A percentile compares a stretch with the other conserved stretches of the same genome.
phyloP scores from a whole-genome alignment of 2,113 vertebrate genomes.

The Syngnathus typhle region DNA sequence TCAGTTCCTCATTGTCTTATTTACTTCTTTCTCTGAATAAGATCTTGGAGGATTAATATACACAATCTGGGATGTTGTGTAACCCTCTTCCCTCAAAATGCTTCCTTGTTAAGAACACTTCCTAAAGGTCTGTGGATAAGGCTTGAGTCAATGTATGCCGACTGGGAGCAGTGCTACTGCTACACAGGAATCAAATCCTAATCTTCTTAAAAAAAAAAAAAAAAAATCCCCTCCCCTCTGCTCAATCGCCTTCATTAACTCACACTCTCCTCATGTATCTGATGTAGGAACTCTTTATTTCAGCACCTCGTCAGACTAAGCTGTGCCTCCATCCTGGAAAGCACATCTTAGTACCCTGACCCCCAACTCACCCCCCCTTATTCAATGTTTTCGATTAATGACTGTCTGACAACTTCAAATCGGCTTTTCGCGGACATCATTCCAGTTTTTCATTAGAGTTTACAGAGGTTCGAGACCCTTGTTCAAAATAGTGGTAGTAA shows the following conservation, averaged over 20 bases:
- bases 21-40: conserved; percentile 11
- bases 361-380: conserved; percentile 44
- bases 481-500: not conserved
- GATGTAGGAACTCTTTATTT: conserved; percentile 48
- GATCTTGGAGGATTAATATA: conserved; percentile 20
- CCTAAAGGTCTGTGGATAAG: not conserved
- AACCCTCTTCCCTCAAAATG: not conserved
- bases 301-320: conserved; percentile 52
- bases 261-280: conserved; percentile 30
- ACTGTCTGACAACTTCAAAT: conserved; percentile 57
- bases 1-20: not conserved
- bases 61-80: conserved; percentile 9
- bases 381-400: conserved; percentile 65
- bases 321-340: conserved; percentile 62
- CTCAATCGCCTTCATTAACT: conserved; percentile 41
- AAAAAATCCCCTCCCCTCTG: conserved; percentile 21
- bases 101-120: conserved; percentile 7
- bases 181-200: conserved; percentile 37
- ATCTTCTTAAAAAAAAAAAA: conserved; percentile 35
- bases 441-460: conserved; percentile 58
- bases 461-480: not conserved
- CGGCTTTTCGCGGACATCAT: conserved; percentile 62
- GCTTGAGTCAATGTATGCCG: conserved; percentile 17
- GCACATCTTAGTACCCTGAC: conserved; percentile 47
- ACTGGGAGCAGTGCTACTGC: conserved; percentile 57